Base-by-base conservation (phyloP, 2,113 vertebrate species). In the Apodemus sylvaticus region DNA sequence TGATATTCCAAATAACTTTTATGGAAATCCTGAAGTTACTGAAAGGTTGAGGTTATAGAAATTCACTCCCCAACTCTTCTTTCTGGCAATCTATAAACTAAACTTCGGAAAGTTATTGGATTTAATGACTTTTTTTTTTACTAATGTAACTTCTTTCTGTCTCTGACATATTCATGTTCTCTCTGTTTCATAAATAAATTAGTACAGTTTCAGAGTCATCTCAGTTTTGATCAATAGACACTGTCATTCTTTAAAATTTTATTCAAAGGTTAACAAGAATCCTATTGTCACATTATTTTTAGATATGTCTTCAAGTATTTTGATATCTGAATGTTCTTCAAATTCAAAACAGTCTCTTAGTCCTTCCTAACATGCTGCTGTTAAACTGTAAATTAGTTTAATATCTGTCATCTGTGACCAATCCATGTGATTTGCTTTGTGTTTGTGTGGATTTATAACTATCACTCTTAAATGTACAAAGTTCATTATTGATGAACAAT, bases 1-100 rank as follows among this genome's bases (percentile, higher is more conserved):
- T 26, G 42, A 19, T 70, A 3, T 11, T 71, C 17, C 8, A 62
- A 53, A 93, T 90, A 1, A 85, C 70, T n/a, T 58, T 19, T n/a
- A 11, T 8, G 19, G 0, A 16, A 88, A 20, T 95, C 16, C 19
- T 24, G 22, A 58, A 26, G 36, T 45, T 83, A 68, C 5, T 26
- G 86, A 83, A 58, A 3, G 5, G 3, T 19, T 0, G 12, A 22
- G 5, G 13, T 60, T 1, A 3, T 8, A 53, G 4, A 88, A 24
- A 4, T 85, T 64, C 3, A 26, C 62, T 64, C 24, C 19, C 19
- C 20, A 24, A 22, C 6, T 6, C 7, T 3, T 29, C 14, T 70
- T 87, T 78, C 3, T 16, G 5, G 42, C 3, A 74, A 26, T 42
- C 1, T 24, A 13, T 36, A 26, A 55, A 17, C 17, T 36, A 24